Conservation (phyloP, 1,140 invertebrate species). For the Cataglyphis hispanica region DNA sequence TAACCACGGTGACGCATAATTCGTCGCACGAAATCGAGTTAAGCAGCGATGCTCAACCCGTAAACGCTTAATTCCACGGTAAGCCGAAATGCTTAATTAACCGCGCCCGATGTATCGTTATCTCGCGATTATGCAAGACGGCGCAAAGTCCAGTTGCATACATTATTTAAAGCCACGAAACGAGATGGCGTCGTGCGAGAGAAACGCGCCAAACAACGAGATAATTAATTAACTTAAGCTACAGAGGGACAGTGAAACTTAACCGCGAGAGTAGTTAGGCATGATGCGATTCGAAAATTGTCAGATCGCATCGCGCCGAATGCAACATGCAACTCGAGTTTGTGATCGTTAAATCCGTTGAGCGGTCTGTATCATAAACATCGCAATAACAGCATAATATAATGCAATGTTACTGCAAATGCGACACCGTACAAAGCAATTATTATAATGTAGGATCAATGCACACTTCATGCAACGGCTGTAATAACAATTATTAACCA, state of each 20-base stretch:
- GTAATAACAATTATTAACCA: slow-evolving; percentile 38
- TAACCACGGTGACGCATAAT: background rate
- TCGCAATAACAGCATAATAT: background rate
- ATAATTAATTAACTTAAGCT: slow-evolving; percentile 69
- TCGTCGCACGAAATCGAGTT: slow-evolving; percentile 27
- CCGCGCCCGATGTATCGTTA: slow-evolving; percentile 49
- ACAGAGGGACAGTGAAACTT: slow-evolving; percentile 56
- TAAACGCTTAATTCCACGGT: slow-evolving; percentile 51
- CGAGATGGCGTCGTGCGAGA: background rate
- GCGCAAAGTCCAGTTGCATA: slow-evolving; percentile 28
- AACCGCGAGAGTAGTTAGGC: background rate
- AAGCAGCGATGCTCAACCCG: slow-evolving; percentile 6
- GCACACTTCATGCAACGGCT: background rate
- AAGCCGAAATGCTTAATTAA: slow-evolving; percentile 66
- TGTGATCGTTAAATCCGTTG: background rate
- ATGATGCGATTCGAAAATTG: slow-evolving; percentile 34
- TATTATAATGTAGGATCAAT: slow-evolving; percentile 14
- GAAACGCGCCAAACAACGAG: slow-evolving; percentile 58
- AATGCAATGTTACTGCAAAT: background rate
- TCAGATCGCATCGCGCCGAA: background rate
- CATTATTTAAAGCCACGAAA: slow-evolving; percentile 61
- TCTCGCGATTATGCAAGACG: slow-evolving; percentile 48
- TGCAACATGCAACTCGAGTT: background rate
- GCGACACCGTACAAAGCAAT: slow-evolving; percentile 20
- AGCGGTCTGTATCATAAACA: slow-evolving; percentile 29